phyloP scores from a whole-genome alignment of 92 coral and sea anemone species.

The Paragorgia papillata region DNA sequence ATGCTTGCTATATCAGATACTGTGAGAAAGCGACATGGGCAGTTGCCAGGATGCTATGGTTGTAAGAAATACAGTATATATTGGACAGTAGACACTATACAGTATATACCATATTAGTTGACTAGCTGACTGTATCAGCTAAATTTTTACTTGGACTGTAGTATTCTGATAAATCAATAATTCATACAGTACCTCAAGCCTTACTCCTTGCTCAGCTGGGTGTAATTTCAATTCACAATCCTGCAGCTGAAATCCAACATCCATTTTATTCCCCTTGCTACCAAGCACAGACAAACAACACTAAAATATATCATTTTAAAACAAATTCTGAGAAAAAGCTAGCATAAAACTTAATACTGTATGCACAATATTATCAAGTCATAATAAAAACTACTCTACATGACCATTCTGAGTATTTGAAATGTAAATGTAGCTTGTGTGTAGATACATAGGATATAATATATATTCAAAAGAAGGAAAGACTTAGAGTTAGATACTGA shows the following conservation, averaged over 20 bases:
- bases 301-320: slow-evolving; percentile 39
- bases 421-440: too few species aligned
- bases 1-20: slow-evolving; percentile 67
- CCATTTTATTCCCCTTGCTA: slow-evolving; percentile 59
- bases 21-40: slow-evolving; percentile 93
- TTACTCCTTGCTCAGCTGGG: slow-evolving; percentile 66
- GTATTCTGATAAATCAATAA: too few species aligned
- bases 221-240: slow-evolving; percentile 66
- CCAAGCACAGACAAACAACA: slow-evolving; percentile 82
- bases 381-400: too few species aligned
- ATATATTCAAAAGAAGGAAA: too few species aligned
- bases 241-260: slow-evolving; percentile 52
- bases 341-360: too few species aligned
- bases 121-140: too few species aligned
- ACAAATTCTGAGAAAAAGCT: not conserved
- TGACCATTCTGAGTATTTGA: too few species aligned
- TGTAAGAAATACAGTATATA: not conserved
- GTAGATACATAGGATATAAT: too few species aligned
- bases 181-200: slow-evolving; percentile 83
- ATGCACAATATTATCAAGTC: too few species aligned
- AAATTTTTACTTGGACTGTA: too few species aligned
- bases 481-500: too few species aligned
- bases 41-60: slow-evolving; percentile 76
- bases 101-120: too few species aligned
- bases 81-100: not conserved